Percentiles rank a stretch among this genome's conserved stretches.
These are phyloP conservation scores for Himalopsyche tibetana DNA, from an alignment of 2,888 invertebrate species.

Conservation along the genomic window DNA sequence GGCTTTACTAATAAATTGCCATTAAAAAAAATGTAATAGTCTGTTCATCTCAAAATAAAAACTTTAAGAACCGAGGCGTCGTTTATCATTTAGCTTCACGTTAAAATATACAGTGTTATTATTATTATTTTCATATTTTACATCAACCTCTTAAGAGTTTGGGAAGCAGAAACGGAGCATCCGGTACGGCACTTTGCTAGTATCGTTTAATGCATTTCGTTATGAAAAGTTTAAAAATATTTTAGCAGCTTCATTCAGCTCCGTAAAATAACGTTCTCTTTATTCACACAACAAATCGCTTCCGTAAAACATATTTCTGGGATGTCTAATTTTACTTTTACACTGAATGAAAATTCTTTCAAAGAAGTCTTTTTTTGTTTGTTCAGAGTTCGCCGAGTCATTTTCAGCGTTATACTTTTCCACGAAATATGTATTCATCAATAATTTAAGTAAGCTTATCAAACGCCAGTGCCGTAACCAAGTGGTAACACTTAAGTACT, in stretches of 20 bases:
- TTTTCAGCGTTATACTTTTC: too few species aligned
- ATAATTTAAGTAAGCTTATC: too few species aligned
- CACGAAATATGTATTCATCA: too few species aligned
- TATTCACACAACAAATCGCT: slow-evolving; percentile 13
- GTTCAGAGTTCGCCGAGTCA: too few species aligned
- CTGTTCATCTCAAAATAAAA: too few species aligned
- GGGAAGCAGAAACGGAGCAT: neutral
- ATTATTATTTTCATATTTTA: neutral
- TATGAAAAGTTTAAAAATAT: neutral
- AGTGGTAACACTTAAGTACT: too few species aligned
- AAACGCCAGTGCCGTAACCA: too few species aligned
- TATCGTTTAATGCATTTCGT: slow-evolving; percentile 26
- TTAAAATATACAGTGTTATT: too few species aligned
- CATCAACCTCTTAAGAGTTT: neutral
- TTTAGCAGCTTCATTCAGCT: slow-evolving; percentile 15
- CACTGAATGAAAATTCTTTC: neutral
- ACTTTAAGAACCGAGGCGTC: too few species aligned
- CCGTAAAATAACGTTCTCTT: neutral
- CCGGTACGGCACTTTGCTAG: neutral
- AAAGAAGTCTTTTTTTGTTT: slow-evolving; percentile 1
- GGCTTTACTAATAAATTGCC: too few species aligned
- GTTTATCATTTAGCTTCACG: too few species aligned
- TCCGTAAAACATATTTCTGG: neutral
- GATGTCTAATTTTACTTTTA: neutral
- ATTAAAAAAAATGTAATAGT: too few species aligned